These are phyloP conservation scores for Nothobranchius kuhntae DNA, from an alignment of 2,113 vertebrate species.

Conservation along the genomic window DNA sequence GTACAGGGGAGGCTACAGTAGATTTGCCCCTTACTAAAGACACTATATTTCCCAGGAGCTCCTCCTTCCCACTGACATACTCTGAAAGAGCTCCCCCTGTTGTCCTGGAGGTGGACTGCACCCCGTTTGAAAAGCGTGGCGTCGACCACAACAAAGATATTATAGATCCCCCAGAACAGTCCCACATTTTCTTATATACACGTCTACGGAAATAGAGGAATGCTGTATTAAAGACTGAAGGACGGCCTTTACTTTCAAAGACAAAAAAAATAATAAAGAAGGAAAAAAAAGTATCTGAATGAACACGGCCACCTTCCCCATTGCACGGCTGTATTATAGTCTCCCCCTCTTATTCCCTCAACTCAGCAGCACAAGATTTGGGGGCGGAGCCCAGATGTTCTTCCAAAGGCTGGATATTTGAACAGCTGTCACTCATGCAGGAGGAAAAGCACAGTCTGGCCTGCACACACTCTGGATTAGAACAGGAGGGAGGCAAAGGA, in stretches of 20 bases:
- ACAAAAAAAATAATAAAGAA: slow-evolving; percentile 27
- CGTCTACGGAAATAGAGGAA: slow-evolving; percentile 76
- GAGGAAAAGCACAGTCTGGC: slow-evolving; percentile 39
- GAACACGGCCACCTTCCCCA: slow-evolving; percentile 58
- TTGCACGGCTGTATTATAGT: slow-evolving; percentile 78
- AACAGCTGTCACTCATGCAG: slow-evolving; percentile 56
- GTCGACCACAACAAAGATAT: slow-evolving; percentile 61
- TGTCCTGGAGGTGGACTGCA: slow-evolving; percentile 70
- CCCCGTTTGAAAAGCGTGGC: slow-evolving; percentile 60
- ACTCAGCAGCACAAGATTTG: slow-evolving; percentile 74
- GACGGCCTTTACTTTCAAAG: slow-evolving; percentile 59
- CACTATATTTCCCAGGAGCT: slow-evolving; percentile 68
- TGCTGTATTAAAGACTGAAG: slow-evolving; percentile 74
- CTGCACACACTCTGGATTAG: slow-evolving; percentile 38
- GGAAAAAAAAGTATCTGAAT: slow-evolving; percentile 44
- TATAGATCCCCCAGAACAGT: slow-evolving; percentile 66
- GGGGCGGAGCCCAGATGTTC: slow-evolving; percentile 67
- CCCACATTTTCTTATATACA: slow-evolving; percentile 68
- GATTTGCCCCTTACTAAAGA: slow-evolving; percentile 82
- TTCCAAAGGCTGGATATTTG: slow-evolving; percentile 68
- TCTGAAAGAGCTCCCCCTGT: slow-evolving; percentile 73
- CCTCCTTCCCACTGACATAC: slow-evolving; percentile 63
- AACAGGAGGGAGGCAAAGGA: slow-evolving; percentile 26
- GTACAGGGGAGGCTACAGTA: slow-evolving; percentile 83
- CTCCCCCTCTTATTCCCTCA: slow-evolving; percentile 50